These are phyloP conservation scores for Spermophilus dauricus DNA, from an alignment of 2,113 vertebrate species.

Conservation along the genomic window DNA sequence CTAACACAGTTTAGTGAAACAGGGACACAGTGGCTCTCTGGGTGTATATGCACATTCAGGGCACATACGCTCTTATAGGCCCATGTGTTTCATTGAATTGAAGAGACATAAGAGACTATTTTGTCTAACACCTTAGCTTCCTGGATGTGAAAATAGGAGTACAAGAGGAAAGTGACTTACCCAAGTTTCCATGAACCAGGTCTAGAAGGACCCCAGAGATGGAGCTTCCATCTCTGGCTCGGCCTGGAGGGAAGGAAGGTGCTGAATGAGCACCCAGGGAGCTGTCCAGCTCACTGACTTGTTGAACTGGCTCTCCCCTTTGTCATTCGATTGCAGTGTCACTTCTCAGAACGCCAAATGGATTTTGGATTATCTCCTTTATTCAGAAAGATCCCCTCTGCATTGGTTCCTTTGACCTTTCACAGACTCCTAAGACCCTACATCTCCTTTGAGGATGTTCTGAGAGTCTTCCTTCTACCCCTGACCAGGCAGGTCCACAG, in stretches of 20 bases:
- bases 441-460: not conserved
- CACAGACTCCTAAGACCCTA: not conserved
- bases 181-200: not conserved
- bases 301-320: not conserved
- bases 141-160: not conserved
- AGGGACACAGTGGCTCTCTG: not conserved
- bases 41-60: not conserved
- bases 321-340: not conserved
- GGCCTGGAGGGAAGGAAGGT: too few species aligned
- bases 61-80: fast-evolving
- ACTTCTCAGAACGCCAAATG: slow-evolving; percentile 54
- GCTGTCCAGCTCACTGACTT: not conserved
- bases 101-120: not conserved
- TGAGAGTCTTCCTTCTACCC: not conserved
- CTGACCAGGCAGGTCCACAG: not conserved
- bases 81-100: not conserved
- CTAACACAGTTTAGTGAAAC: not conserved
- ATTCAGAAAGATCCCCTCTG: not conserved
- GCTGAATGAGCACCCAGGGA: not conserved
- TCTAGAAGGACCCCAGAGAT: not conserved
- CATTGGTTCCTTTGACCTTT: not conserved
- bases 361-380: slow-evolving; percentile 65
- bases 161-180: not conserved
- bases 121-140: not conserved
- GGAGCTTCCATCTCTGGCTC: not conserved